Evolutionary conservation across 1,140 invertebrate genomes (phyloP), one percentile per base, ranked within the genome.

Genomic region (Papilio polyxenes): DNA sequence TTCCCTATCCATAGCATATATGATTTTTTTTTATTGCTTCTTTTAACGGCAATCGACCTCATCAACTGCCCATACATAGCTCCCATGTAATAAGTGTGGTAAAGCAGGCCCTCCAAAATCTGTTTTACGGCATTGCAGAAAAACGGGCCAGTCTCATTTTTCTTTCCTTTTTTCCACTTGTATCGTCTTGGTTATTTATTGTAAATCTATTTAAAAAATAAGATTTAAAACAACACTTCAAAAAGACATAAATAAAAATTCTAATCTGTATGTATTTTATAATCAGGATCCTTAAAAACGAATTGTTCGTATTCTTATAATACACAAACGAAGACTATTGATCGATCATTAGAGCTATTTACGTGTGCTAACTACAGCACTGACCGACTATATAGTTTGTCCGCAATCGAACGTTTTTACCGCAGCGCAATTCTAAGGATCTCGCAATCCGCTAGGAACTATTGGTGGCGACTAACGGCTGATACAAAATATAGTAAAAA

Each of bases 341-440:
- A 17, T 17, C 17, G 17, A 72, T 72, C 65, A 40, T 72, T 72
- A 72, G 20, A 37, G 31, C 65, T 40, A 72, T 72, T 72, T 72
- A 72, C 15, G 65, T 72, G 11, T 37, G 65, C 65, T 72, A 72
- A 15, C 11, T 31, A 6, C 65, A 40, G 65, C 31, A 72, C 65
- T 72, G 65, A 72, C 65, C 31, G 31, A 72, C 11, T 72, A 65
- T 72, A 65, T 31, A 23, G 23, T 11, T 20, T 65, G 62, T 20
- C 59, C 59, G 20, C 9, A 62, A 62, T 23, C 0, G 13, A 72
- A 37, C 49, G 0, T 31, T 48, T 76, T 76, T 76, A 76, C 75
- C 75, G 75, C 40, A 76, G 20, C 48, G 48, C 49, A 76, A 31
- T 76, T 51, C 65, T 37, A 72, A 72, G 31, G 65, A 40, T 72